phyloP scores from a whole-genome alignment of 2,888 invertebrate species.

The Crioceris asparagi region DNA sequence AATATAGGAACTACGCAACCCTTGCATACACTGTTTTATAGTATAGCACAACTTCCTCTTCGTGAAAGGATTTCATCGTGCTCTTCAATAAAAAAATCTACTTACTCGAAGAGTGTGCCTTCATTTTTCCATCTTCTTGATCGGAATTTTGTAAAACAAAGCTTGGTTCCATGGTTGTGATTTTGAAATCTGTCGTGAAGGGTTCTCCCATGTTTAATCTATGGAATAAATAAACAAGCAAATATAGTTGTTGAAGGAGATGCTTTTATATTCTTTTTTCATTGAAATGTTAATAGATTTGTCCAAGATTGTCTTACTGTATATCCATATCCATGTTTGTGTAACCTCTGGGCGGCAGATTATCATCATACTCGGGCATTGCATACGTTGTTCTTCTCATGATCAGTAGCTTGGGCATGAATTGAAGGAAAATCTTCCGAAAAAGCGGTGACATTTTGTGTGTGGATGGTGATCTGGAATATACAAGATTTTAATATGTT shows the following conservation, averaged over 20 bases:
- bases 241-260: no score
- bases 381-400: slow-evolving; percentile 85
- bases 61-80: no score
- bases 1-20: no score
- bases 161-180: slow-evolving; percentile 37
- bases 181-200: slow-evolving; percentile 38
- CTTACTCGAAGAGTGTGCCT: slow-evolving; percentile 39
- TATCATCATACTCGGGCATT: slow-evolving; percentile 73
- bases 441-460: slow-evolving; percentile 91
- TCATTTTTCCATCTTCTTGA: slow-evolving; percentile 35
- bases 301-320: slow-evolving; percentile 45
- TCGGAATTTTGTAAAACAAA: slow-evolving; percentile 36
- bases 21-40: no score
- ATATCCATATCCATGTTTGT: slow-evolving; percentile 75
- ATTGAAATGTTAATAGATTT: slow-evolving; percentile 1
- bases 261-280: no score
- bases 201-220: slow-evolving; percentile 37
- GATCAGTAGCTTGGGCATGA: slow-evolving; percentile 83
- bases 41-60: no score
- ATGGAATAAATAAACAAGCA: no score
- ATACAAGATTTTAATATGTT: no score
- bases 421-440: slow-evolving; percentile 77
- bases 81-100: neutral
- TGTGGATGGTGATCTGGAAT: slow-evolving; percentile 73
- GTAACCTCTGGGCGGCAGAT: slow-evolving; percentile 67